Base-by-base conservation (phyloP, 2,888 invertebrate species). In the Tupiocoris notatus region DNA sequence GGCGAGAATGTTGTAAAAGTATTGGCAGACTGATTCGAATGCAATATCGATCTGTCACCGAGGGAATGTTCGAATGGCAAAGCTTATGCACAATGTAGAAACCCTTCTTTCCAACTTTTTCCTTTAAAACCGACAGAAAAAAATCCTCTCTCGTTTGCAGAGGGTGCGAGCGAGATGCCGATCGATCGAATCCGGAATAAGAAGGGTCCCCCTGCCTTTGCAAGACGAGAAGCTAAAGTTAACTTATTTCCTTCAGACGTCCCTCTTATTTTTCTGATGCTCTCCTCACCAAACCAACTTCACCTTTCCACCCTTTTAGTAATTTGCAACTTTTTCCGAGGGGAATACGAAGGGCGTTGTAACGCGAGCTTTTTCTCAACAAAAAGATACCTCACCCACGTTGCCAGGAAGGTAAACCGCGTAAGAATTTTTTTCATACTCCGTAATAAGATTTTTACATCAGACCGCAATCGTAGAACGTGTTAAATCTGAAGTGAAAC, bases 191-290 rank as follows among this genome's bases (percentile, higher is more conserved):
- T 39, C 6, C 39, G 39, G 39, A 39, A 39, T 39, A 39, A 39
- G 39, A 39, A 39, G 39, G 39, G 39, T n/a, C 39, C 39, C 39
- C 12, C 39, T 39, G 39, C 39, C 39, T 7, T 39, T 39, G 39
- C 39, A 39, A 39, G 39, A 39, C 39, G 65, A 65, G 65, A 67
- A 56, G 67, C 56, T 67, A 67, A 67, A 67, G 56, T 67, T 67
- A 67, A 67, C 67, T 67, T 67, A 67, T 67, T 67, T 67, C 39
- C 39, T 39, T 67, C 65, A 39, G 65, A 65, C 65, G 65, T 65
- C 39, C 39, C 65, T 65, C 65, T 65, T 39, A 24, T 65, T 65
- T 65, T 39, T 39, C 39, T 39, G 39, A 39, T 12, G 39, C 39
- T 39, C 3, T 7, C 39, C 39, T 12, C 39, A 39, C 39, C 39